phyloP scores from a whole-genome alignment of 1,140 invertebrate species.

The Paramacrobiotus metropolitanus region DNA sequence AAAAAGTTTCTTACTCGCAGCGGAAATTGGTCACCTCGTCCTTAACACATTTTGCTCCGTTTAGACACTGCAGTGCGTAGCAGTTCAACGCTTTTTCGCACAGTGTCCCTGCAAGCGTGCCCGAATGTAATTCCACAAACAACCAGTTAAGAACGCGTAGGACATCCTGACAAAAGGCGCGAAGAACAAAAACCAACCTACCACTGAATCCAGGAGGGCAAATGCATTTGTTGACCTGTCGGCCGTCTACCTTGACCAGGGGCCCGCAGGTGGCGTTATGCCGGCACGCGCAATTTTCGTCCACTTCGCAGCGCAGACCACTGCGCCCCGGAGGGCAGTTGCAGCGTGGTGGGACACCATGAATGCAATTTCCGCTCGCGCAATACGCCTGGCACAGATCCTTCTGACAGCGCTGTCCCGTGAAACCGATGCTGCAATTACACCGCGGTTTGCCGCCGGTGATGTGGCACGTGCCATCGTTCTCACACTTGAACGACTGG shows the following conservation, averaged over 20 bases:
- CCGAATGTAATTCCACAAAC: constrained; percentile 19
- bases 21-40: constrained; percentile 15
- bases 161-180: no score
- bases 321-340: constrained; percentile 16
- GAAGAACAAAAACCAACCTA: constrained; percentile 21
- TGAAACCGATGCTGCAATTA: constrained; percentile 20
- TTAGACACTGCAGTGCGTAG: constrained; percentile 13
- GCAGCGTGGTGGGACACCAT: constrained; percentile 13
- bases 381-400: constrained; percentile 11
- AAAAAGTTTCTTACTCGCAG: constrained; percentile 30
- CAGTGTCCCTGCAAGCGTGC: constrained; percentile 12
- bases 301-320: constrained; percentile 16
- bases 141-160: constrained; percentile 25
- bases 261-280: constrained; percentile 10
- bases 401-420: constrained; percentile 18
- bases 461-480: constrained; percentile 11
- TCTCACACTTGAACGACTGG: constrained; percentile 9
- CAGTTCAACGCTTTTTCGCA: constrained; percentile 8
- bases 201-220: constrained; percentile 13
- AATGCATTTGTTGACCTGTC: constrained; percentile 18
- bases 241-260: constrained; percentile 12
- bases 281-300: constrained; percentile 9
- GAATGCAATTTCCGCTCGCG: constrained; percentile 13
- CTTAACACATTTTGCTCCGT: constrained; percentile 15
- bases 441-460: constrained; percentile 16